Conservation (phyloP, 2,113 vertebrate genomes). For the Phylloscopus trochilus region DNA sequence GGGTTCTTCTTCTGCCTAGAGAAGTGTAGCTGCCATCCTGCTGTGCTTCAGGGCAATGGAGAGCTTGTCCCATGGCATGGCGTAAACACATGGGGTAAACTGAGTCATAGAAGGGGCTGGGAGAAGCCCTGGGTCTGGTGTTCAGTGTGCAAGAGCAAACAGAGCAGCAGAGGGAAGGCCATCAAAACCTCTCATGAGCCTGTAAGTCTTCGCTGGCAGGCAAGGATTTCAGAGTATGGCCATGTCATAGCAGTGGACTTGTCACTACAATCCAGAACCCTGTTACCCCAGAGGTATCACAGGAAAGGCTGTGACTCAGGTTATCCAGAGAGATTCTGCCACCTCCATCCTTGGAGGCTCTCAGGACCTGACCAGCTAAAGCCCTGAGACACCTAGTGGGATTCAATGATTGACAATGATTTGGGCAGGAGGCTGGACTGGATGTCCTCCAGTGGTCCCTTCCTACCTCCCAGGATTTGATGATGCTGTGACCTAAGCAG, state of each 20-base stretch:
- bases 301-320: not conserved
- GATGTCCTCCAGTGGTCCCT: not conserved
- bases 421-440: not conserved
- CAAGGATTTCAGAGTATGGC: not conserved
- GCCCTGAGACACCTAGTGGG: not conserved
- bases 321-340: not conserved
- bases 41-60: rapidly evolving
- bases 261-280: not conserved
- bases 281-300: not conserved
- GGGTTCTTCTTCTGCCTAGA: not conserved
- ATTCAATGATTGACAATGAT: not conserved
- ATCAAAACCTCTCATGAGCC: not conserved
- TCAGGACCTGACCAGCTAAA: not conserved
- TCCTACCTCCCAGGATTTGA: not conserved
- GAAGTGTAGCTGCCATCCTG: not conserved
- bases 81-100: rapidly evolving
- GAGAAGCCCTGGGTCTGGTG: not conserved
- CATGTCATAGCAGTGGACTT: not conserved
- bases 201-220: not conserved
- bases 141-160: not conserved
- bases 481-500: not conserved
- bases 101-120: not conserved
- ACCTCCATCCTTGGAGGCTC: not conserved
- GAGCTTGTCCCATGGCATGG: rapidly evolving
- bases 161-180: not conserved